A percentile compares a stretch with the other conserved stretches of the same genome.
Evolutionary conservation across 2,888 invertebrate genomes (phyloP).

Genomic region (Nomada fabriciana): DNA sequence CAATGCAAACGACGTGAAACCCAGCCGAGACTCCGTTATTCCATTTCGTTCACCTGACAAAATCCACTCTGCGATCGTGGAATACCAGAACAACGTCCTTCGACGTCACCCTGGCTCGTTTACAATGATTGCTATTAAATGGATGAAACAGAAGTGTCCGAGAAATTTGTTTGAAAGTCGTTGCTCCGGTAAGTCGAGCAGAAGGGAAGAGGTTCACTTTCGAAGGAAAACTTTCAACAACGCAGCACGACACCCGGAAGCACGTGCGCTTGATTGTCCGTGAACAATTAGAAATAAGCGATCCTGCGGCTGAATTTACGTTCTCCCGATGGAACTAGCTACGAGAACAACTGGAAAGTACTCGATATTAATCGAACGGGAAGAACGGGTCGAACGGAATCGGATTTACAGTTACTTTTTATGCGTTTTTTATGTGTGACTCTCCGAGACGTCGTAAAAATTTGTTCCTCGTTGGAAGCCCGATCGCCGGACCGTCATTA

Average conservation of each 20-base stretch:
- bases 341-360: conserved; percentile 32
- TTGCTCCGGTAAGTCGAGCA: background rate
- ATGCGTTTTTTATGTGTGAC: conserved; percentile 25
- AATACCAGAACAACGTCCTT: background rate
- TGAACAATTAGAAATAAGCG: conserved; percentile 53
- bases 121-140: no score
- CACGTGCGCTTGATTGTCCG: conserved; percentile 48
- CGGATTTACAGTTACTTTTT: conserved; percentile 61
- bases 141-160: background rate
- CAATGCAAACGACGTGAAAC: conserved; percentile 14
- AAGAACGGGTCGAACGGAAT: conserved; percentile 19
- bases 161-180: background rate
- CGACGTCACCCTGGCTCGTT: no score
- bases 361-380: conserved; percentile 45
- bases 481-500: background rate
- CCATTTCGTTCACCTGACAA: conserved; percentile 2
- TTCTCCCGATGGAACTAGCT: conserved; percentile 49
- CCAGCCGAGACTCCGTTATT: background rate
- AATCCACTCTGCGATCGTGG: background rate
- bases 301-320: conserved; percentile 33
- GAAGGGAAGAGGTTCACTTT: conserved; percentile 32
- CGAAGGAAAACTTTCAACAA: conserved; percentile 22
- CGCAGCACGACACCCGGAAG: conserved; percentile 23
- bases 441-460: conserved; percentile 38
- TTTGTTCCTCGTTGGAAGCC: conserved; percentile 18